A percentile compares a stretch with the other conserved stretches of the same genome.
phyloP scores from a whole-genome alignment of 1,140 invertebrate species.

The Drosophila saltans region DNA sequence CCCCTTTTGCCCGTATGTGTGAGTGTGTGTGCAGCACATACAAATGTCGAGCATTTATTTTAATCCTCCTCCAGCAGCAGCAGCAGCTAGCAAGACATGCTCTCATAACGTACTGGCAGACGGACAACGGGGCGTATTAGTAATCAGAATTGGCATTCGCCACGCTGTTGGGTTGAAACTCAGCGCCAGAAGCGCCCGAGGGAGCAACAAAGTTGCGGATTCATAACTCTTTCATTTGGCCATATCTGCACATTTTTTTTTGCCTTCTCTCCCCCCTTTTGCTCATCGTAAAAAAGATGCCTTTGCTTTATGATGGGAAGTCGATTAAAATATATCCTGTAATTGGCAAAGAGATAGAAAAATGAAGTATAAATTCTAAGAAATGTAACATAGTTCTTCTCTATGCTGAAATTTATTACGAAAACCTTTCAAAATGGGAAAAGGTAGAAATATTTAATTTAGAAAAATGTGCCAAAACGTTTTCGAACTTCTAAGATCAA shows the following conservation, averaged over 20 bases:
- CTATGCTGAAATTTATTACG: too few species aligned
- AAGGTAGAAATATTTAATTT: too few species aligned
- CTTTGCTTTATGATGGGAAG: not conserved
- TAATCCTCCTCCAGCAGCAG: slow-evolving; percentile 54
- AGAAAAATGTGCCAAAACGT: too few species aligned
- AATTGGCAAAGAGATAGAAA: too few species aligned
- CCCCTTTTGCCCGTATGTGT: not conserved
- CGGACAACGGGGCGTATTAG: slow-evolving; percentile 67
- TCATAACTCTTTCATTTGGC: slow-evolving; percentile 81
- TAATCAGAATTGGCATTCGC: slow-evolving; percentile 73
- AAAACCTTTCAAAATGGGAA: too few species aligned
- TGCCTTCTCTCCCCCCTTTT: not conserved
- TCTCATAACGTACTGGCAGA: slow-evolving; percentile 13
- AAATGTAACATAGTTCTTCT: too few species aligned
- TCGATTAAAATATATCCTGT: not conserved
- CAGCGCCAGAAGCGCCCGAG: slow-evolving; percentile 50
- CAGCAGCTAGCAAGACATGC: slow-evolving; percentile 10
- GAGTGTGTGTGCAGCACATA: slow-evolving; percentile 62
- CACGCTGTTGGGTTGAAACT: slow-evolving; percentile 29
- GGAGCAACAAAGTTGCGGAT: slow-evolving; percentile 77
- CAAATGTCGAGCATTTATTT: slow-evolving; percentile 78
- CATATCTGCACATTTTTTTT: slow-evolving; percentile 75
- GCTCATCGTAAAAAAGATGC: slow-evolving; percentile 25
- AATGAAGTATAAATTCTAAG: too few species aligned
- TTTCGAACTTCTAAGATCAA: too few species aligned